Evolutionary conservation across 1,140 invertebrate genomes (phyloP).

Genomic region (Brachionus manjavacas): DNA sequence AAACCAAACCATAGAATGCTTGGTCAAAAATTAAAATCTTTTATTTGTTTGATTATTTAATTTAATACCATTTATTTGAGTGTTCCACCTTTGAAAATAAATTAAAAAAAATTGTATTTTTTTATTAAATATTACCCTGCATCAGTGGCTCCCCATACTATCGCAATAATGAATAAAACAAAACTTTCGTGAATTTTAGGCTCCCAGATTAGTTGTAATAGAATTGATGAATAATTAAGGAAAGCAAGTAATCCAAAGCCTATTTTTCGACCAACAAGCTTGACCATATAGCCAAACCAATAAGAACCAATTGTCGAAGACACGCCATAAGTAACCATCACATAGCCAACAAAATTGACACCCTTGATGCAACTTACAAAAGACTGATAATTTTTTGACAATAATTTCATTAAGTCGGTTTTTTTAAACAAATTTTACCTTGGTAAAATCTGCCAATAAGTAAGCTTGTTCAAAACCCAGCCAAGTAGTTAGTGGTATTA

Average conservation of each 20-base stretch:
- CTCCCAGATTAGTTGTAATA: constrained; percentile 49
- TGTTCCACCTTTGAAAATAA: constrained; percentile 68
- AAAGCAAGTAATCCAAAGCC: constrained; percentile 69
- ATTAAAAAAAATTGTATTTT: neutral
- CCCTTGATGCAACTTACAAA: constrained; percentile 57
- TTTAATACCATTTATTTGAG: constrained; percentile 79
- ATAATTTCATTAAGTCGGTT: neutral
- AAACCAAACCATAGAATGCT: constrained; percentile 85
- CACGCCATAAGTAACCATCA: constrained; percentile 89
- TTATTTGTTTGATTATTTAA: neutral
- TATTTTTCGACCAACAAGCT: constrained; percentile 78
- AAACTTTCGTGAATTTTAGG: neutral
- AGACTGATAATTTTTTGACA: constrained; percentile 45
- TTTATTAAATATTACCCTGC: neutral
- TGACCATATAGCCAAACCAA: constrained; percentile 83
- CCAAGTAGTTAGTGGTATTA: constrained; percentile 90
- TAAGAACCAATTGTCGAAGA: constrained; percentile 81
- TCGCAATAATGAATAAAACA: neutral
- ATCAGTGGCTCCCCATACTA: neutral
- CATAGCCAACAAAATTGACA: constrained; percentile 82
- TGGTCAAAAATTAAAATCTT: constrained; percentile 44
- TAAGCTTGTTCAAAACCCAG: constrained; percentile 95
- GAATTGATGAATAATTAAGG: constrained; percentile 46
- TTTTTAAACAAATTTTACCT: constrained; percentile 56
- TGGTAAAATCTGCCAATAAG: constrained; percentile 86